Base-by-base conservation (phyloP, 2,113 vertebrate genomes). In the Aspidoscelis tigris region DNA sequence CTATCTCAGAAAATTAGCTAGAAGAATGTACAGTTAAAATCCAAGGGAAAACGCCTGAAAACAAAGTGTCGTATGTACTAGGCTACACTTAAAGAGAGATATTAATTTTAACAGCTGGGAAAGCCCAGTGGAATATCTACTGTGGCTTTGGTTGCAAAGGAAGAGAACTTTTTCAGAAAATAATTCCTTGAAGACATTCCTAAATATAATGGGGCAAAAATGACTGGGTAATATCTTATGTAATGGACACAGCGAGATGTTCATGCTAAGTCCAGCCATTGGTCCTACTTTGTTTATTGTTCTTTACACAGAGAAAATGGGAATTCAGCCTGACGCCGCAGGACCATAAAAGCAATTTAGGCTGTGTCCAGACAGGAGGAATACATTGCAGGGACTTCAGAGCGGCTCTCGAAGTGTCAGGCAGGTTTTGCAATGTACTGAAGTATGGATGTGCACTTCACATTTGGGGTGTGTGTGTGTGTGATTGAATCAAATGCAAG, bases 1-100 rank as follows among this genome's bases (percentile, higher is more conserved):
- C 95, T 96, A 96, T 96, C 95, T 95, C 93, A 92, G 95, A 96
- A 96, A 96, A 96, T 96, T 97, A 96, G 94, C 95, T 96, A 92
- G 95, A 92, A 95, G 94, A 95, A 94, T 92, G 95, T 95, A 94
- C 96, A 95, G 93, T 91, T 89, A 95, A 95, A 96, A 95, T 96
- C 92, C 93, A 83, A 92, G 93, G 93, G 91, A 96, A 96, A 95
- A 95, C 94, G 95, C 94, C 94, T 96, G 94, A 93, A 95, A 96
- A 73, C 90, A 89, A 33, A 33, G 33, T 33, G 33, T 93, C 94
- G 95, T 93, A 95, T 96, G 91, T 94, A 92, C 95, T 95, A 96
- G 95, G 92, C 94, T 94, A 84, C 89, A 88, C 93, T 96, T 92
- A 96, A 96, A 96, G 92, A 95, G 92, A 94, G 92, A 95, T 93